Base-by-base conservation (phyloP, 2,888 invertebrate genomes). In the Ptychoptera contaminata region DNA sequence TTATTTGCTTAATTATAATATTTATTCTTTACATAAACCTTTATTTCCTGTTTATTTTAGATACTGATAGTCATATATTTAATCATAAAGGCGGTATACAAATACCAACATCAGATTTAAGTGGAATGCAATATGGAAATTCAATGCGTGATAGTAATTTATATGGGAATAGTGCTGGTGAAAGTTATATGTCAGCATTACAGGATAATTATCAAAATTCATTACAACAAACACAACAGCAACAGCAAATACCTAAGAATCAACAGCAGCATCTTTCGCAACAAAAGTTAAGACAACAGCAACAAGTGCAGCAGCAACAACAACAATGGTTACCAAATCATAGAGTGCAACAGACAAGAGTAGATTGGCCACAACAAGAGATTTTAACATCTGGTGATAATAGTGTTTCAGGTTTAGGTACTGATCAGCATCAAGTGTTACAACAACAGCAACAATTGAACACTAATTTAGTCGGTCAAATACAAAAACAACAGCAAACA, bases 11-110 rank as follows among this genome's bases (percentile, higher is more conserved):
- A n/a, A n/a, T n/a, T n/a, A n/a, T n/a, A n/a, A n/a, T n/a, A n/a
- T n/a, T n/a, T n/a, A n/a, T n/a, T n/a, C n/a, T n/a, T n/a, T n/a
- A n/a, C n/a, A n/a, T n/a, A n/a, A n/a, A n/a, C n/a, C n/a, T 5
- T 23, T 23, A 23, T 23, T 23, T 23, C 23, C n/a, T n/a, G n/a
- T 23, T 56, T 67, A 67, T 67, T 57, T 63, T 63, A 58, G 68
- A 67, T 53, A 66, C 67, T 48, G 68, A 67, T 50, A 76, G 77
- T 53, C 79, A 75, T 58, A 79, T 79, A 58, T 81, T 81, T 65
- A 80, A 74, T 59, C 80, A 80, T 67, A 80, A 79, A 65, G 77
- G 70, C 53, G 79, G 79, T 44, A 63, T 79, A 56, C 72, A 71
- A 55, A 62, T 79, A 53, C 69, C 71, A 53, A 46, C 49, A 4